Base-by-base conservation (phyloP, 2,113 vertebrate genomes). In the Tetrao urogallus region DNA sequence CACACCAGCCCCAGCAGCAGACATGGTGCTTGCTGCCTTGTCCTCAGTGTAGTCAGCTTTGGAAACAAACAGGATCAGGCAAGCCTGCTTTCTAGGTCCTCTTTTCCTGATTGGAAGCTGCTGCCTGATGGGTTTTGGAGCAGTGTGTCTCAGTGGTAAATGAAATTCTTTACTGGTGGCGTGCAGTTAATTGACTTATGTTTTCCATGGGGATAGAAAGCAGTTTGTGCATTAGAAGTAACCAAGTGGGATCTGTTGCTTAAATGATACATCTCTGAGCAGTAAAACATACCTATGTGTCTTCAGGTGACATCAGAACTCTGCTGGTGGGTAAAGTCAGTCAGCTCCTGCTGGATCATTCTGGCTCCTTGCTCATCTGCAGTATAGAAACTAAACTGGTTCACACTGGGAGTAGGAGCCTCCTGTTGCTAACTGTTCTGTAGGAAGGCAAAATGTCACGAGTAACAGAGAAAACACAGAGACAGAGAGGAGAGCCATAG, bases 81-180 rank as follows among this genome's bases (percentile, higher is more conserved):
- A 92, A 81, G 72, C 43, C 70, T 5, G 10, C 28, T 69, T 27
- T 24, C 2, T 45, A 30, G 36, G 45, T 86, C 72, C 13, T 89
- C 72, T 88, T 64, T 60, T 82, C 30, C 40, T 60, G 40, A 11
- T 42, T 72, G 52, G 52, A 90, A 70, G 63, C 34, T 81, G 73
- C 86, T 94, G 88, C 70, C 57, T 94, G 36, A 63, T 85, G 75
- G 20, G 54, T 65, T 92, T 90, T 82, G 69, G 50, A 90, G 82
- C 50, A 69, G 21, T 3, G 0, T 77, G 24, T 88, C 25, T 42
- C 32, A 43, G 38, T 87, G 36, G 24, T 67, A 73, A 82, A 38
- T 72, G 36, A 72, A 81, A 58, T 48, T 67, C 2, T 0, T 88
- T 27, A 48, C 58, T 66, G 48, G 45, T 30, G 4, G 21, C 45